Base-by-base conservation (phyloP, 1,140 invertebrate genomes). In the Rhyzopertha dominica region DNA sequence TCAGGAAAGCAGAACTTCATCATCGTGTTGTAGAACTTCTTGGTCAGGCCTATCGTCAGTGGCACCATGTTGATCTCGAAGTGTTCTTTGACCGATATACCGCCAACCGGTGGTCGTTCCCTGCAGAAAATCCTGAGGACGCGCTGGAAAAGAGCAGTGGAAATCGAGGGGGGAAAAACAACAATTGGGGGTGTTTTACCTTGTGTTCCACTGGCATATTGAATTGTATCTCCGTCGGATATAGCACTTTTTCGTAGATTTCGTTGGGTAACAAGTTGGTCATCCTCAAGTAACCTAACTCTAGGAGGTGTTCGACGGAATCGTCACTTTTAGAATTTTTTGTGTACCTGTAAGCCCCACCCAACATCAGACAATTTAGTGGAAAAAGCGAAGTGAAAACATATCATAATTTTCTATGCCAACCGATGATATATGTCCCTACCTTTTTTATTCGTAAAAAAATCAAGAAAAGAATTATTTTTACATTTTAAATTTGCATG, bases 1-100 rank as follows among this genome's bases (percentile, higher is more conserved):
- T 94, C 94, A n/a, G 95, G 95, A 67, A 99, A 99, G 65, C 95
- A 98, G 67, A 98, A 99, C 64, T 88, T 91, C 54, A 98, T 78
- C 86, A 99, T 95, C 8, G 89, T 96, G 62, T 90, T 91, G 71
- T 94, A 98, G 68, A 99, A 97, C 63, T 95, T 92, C 68, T 95
- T 94, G 0, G 95, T 99, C 22, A 99, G 72, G 37, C 81, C 81
- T 53, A 95, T 92, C 0, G 88, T 90, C 32, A 96, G 78, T 24
- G 93, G 93, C 4, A 92, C 89, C 28, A 96, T 84, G 71, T 95
- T 95, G 26, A 95, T 91, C 71, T 97, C 94, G 67, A 99, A 95
- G 71, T 98, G 95, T 63, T 98, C 95, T 66, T 98, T 98, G 0
- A 99, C 90, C 0, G 92, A 90, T 51, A 99, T 99, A 1, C 95